Base-by-base conservation (phyloP, 2,888 invertebrate species). In the Serrognathus titanus region DNA sequence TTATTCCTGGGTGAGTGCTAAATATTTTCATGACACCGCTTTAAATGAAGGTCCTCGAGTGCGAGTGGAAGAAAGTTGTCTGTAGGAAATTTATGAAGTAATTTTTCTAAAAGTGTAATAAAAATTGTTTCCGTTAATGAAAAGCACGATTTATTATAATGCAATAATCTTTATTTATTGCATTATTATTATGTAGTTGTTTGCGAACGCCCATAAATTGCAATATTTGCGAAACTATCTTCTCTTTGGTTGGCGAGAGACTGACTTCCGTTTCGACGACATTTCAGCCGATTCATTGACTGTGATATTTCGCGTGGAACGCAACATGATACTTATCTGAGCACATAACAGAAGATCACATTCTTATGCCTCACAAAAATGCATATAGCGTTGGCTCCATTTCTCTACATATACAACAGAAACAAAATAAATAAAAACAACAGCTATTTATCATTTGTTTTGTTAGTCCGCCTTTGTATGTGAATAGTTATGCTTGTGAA, bases 191-290 rank as follows among this genome's bases (percentile, higher is more conserved):
- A 58, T 58, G 54, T 58, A 58, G 53, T 54, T 58, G 58, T 58
- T 58, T 51, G 54, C 53, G 58, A 58, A 58, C 47, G 47, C 16
- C 36, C 50, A 48, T 58, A 58, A 60, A 60, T 60, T 51, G 57
- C 57, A 47, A 57, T 60, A 60, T 60, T 60, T 60, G 57, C 48
- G 53, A 54, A 48, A 51, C 45, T 43, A 43, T 64, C 62, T 58
- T 66, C 63, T 63, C 62, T 65, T 68, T 64, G 63, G 61, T 63
- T 65, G 62, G 64, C 65, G 61, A 63, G 61, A 63, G 63, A 63
- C 65, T 59, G 59, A 63, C 65, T 67, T 69, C 67, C 68, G 66
- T 63, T 66, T 58, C 63, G 66, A 65, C 66, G 68, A 65, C 65
- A 53, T 52, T 16, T 41, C 37, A 56, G 48, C 49, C 56, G 51